phyloP scores from a whole-genome alignment of 1,140 invertebrate species.

The Ctenoplectra terminalis region DNA sequence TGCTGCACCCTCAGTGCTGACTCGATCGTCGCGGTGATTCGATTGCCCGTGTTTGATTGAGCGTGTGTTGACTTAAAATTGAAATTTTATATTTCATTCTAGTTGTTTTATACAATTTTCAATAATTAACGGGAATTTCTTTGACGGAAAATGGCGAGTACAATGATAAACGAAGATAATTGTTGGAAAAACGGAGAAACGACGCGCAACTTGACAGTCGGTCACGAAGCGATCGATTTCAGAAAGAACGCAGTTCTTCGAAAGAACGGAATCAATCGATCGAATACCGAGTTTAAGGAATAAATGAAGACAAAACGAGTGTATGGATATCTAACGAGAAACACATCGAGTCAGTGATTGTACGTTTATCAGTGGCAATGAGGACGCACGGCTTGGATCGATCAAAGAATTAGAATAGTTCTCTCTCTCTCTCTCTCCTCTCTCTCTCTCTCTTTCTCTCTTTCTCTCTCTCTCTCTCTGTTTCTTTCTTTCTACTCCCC shows the following conservation, averaged over 20 bases:
- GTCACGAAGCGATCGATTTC: slow-evolving; percentile 39
- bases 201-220: slow-evolving; percentile 13
- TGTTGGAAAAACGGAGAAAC: neutral
- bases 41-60: neutral
- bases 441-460: too few relatives aligned
- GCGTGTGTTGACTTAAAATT: neutral
- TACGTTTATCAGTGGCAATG: slow-evolving; percentile 27
- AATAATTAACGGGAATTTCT: neutral
- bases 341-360: neutral
- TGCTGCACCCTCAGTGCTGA: slow-evolving; percentile 41
- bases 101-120: neutral
- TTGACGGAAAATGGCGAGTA: slow-evolving; percentile 15
- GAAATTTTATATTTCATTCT: neutral
- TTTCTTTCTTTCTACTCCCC: neutral
- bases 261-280: neutral
- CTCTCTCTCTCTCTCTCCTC: neutral
- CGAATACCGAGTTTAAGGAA: neutral
- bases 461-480: neutral
- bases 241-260: slow-evolving; percentile 7
- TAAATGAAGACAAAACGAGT: neutral
- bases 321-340: slow-evolving; percentile 16
- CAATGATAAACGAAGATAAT: neutral
- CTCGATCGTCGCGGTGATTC: slow-evolving; percentile 12
- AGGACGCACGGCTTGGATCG: slow-evolving; percentile 47
- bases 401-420: slow-evolving; percentile 37